Evolutionary conservation across 2,888 invertebrate genomes (phyloP).

Genomic region (Leptinotarsa rubiginosa): DNA sequence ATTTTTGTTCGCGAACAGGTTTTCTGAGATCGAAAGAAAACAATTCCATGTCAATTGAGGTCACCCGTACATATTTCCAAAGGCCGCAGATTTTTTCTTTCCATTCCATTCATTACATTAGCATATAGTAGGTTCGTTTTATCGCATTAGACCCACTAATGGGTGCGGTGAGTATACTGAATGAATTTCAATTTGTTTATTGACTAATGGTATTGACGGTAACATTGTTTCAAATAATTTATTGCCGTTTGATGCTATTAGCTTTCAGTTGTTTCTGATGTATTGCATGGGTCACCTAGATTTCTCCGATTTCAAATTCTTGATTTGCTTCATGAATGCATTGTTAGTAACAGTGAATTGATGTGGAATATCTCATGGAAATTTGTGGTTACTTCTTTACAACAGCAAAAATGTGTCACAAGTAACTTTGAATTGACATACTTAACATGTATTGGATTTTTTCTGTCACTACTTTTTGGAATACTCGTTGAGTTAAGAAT

Average conservation of each 20-base stretch:
- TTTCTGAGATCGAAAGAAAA: conserved; percentile 27
- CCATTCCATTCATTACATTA: conserved; percentile 41
- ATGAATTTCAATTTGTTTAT: conserved; percentile 32
- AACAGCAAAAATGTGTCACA: too few species aligned
- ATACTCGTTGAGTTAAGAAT: too few species aligned
- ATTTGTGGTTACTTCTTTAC: too few species aligned
- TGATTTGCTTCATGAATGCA: background rate
- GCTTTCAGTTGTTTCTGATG: conserved; percentile 5
- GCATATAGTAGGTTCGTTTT: conserved; percentile 39
- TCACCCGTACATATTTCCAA: conserved; percentile 45
- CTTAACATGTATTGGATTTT: too few species aligned
- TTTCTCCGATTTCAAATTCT: background rate
- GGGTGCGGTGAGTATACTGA: conserved; percentile 19
- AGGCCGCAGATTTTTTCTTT: conserved; percentile 44
- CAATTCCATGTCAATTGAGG: conserved; percentile 41
- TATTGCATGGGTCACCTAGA: background rate
- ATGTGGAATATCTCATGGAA: too few species aligned
- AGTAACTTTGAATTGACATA: too few species aligned
- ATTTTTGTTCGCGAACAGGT: conserved; percentile 43
- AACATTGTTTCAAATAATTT: conserved; percentile 5
- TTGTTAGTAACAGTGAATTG: too few species aligned
- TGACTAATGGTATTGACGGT: conserved; percentile 8
- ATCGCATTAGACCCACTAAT: conserved; percentile 25
- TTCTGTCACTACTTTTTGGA: too few species aligned
- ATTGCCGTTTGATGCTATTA: background rate